Evolutionary conservation across 2,113 vertebrate genomes (phyloP).

Genomic region (Peromyscus leucopus): DNA sequence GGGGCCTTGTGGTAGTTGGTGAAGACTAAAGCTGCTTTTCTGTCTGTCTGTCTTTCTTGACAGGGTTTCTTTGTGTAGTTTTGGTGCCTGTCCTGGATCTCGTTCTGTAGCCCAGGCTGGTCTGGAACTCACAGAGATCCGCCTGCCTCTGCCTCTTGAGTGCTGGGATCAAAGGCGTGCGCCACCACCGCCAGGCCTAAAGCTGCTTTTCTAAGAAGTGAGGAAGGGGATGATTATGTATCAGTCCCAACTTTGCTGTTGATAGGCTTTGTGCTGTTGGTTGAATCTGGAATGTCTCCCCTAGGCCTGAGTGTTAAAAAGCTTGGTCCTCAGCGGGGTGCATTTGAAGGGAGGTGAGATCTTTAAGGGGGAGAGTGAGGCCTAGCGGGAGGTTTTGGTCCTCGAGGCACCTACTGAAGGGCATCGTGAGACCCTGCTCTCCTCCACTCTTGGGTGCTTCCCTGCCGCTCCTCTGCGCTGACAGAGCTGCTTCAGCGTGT

Average conservation of each 20-base stretch:
- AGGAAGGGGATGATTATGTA: not conserved
- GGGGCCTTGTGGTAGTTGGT: not conserved
- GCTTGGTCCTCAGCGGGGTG: not conserved
- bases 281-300: not conserved
- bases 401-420: not conserved
- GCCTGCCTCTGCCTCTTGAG: too few species aligned
- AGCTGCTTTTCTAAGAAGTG: not conserved
- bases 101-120: too few species aligned
- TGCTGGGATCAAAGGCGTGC: too few species aligned
- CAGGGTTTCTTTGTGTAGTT: too few species aligned
- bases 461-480: too few species aligned
- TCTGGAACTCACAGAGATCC: too few species aligned
- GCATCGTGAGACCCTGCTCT: not conserved
- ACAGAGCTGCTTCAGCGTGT: too few species aligned
- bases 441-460: too few species aligned
- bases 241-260: not conserved
- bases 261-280: not conserved
- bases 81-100: too few species aligned
- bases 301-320: not conserved
- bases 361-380: not conserved
- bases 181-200: not conserved
- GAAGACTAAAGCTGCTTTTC: not conserved
- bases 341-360: not conserved
- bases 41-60: too few species aligned
- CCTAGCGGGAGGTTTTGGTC: not conserved